phyloP scores from a whole-genome alignment of 2,888 invertebrate genomes.

The Luperina testacea region DNA sequence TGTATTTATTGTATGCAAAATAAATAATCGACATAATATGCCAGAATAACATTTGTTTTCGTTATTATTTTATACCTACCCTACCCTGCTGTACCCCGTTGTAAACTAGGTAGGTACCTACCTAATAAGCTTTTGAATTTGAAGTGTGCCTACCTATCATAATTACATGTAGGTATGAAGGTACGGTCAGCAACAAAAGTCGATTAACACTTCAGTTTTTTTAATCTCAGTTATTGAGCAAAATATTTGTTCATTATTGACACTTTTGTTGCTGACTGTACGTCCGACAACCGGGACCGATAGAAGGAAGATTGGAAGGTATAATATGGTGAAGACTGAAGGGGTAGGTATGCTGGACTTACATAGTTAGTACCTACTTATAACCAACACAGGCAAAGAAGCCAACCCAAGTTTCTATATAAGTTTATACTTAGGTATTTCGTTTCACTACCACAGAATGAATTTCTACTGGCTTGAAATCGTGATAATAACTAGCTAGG shows the following conservation, averaged over 20 bases:
- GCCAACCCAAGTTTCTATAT: neutral
- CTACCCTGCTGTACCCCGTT: neutral
- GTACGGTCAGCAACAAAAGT: neutral
- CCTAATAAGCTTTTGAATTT: too few species aligned
- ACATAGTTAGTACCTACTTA: neutral
- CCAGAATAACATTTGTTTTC: slow-evolving; percentile 3
- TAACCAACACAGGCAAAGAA: neutral
- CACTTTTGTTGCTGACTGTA: too few species aligned
- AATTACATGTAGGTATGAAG: neutral
- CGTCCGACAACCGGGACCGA: neutral
- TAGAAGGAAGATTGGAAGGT: neutral
- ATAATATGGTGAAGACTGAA: neutral
- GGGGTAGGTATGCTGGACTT: too few species aligned
- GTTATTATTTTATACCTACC: neutral
- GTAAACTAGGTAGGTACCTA: neutral
- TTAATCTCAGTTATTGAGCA: too few species aligned
- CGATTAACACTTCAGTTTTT: too few species aligned
- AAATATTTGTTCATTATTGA: too few species aligned
- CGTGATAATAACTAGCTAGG: slow-evolving; percentile 6
- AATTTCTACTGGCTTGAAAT: neutral
- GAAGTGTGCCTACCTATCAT: neutral
- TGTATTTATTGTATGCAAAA: slow-evolving; percentile 57
- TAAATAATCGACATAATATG: slow-evolving; percentile 23
- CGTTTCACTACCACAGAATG: neutral
- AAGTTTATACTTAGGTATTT: neutral